phyloP scores from a whole-genome alignment of 2,797 vertebrate species.

The Betta splendens region DNA sequence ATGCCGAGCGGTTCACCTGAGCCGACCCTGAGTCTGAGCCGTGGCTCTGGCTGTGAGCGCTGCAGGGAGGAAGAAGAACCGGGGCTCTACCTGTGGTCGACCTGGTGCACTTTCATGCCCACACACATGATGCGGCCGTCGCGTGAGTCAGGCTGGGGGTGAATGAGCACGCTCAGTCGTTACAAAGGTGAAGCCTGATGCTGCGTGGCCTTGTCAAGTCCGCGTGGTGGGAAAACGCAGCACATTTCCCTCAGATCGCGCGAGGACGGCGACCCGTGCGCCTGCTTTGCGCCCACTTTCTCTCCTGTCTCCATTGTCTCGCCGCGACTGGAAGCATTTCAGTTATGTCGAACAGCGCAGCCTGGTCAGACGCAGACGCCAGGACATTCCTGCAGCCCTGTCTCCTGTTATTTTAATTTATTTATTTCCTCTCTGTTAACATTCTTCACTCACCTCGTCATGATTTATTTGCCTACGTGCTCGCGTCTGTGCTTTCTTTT shows the following conservation, averaged over 20 bases:
- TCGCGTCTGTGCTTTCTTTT: conserved; percentile 12
- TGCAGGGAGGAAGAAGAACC: too few relatives aligned
- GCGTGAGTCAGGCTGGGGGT: conserved; percentile 21
- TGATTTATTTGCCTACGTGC: conserved; percentile 25
- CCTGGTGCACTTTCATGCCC: too few relatives aligned
- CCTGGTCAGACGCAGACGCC: conserved; percentile 49
- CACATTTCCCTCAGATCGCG: conserved; percentile 38
- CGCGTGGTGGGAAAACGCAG: conserved; percentile 30
- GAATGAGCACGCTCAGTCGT: conserved; percentile 27
- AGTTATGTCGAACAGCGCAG: conserved; percentile 59
- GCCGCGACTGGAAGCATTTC: conserved; percentile 50
- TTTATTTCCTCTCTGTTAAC: conserved; percentile 15
- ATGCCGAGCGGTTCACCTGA: conserved; percentile 55
- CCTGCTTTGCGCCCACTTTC: conserved; percentile 41
- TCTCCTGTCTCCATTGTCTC: conserved; percentile 50
- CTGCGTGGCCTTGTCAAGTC: conserved; percentile 43
- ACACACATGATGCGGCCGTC: too few relatives aligned
- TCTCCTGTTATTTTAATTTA: conserved; percentile 7
- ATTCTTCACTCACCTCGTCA: conserved; percentile 16
- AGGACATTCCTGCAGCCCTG: conserved; percentile 64
- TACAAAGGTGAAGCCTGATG: conserved; percentile 26
- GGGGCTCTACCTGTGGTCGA: too few relatives aligned
- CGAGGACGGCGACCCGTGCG: conserved; percentile 26
- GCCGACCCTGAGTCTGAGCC: conserved; percentile 36
- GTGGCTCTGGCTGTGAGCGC: neutral